Evolutionary conservation across 2,113 vertebrate species (phyloP).

Genomic region (Vulpes lagopus): DNA sequence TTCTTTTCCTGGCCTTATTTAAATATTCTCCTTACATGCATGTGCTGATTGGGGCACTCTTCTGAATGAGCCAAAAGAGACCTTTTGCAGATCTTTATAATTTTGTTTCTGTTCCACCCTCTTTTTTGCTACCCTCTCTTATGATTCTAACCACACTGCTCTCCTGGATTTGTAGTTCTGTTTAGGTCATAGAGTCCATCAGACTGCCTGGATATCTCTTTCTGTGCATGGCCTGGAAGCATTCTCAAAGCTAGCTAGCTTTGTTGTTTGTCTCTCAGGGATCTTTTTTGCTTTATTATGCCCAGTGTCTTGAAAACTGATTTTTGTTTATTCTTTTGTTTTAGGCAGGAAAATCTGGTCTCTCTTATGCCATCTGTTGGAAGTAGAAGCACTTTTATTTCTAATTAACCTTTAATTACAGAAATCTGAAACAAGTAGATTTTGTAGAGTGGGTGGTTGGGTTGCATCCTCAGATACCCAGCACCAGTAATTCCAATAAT

Average conservation of each 20-base stretch:
- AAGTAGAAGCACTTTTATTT: background rate
- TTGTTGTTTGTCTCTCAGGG: background rate
- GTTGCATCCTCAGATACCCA: background rate
- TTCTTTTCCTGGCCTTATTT: background rate
- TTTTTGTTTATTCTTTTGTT: constrained; percentile 21
- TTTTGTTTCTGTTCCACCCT: background rate
- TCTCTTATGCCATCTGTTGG: background rate
- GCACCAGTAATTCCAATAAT: background rate
- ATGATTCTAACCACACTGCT: background rate
- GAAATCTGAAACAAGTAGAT: background rate
- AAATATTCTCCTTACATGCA: background rate
- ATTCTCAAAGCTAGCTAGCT: background rate
- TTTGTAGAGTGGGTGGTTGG: background rate
- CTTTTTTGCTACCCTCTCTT: background rate
- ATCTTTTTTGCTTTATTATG: background rate
- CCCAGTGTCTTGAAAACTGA: background rate
- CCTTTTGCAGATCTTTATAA: background rate
- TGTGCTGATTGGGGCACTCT: background rate
- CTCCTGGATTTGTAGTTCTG: background rate
- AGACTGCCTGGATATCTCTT: background rate
- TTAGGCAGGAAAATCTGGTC: background rate
- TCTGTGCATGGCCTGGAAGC: background rate
- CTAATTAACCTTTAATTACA: constrained; percentile 3
- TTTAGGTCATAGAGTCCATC: background rate
- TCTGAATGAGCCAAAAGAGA: background rate